phyloP scores from a whole-genome alignment of 2,113 vertebrate species.

The Bubalus kerabau region DNA sequence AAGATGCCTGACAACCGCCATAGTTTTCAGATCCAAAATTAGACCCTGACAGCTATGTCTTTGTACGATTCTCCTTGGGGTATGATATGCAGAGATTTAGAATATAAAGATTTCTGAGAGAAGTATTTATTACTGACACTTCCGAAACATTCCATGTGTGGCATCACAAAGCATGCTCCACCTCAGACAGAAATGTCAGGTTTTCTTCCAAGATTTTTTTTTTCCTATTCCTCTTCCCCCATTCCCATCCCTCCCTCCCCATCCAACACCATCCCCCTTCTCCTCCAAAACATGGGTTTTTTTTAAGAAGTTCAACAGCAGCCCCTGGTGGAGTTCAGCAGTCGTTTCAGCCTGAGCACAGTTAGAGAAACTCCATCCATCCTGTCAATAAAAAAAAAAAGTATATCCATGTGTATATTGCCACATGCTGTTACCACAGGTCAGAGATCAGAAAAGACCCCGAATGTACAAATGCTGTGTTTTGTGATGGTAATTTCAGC shows the following conservation, averaged over 20 bases:
- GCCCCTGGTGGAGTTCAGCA: conserved; percentile 78
- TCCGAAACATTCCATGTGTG: conserved; percentile 69
- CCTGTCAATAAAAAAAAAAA: conserved; percentile 52
- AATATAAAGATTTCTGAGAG: conserved; percentile 68
- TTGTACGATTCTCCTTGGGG: conserved; percentile 65
- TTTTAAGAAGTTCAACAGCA: conserved; percentile 80
- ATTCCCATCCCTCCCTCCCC: conserved; percentile 1
- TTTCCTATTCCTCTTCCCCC: conserved; percentile 4
- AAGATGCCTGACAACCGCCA: conserved; percentile 65
- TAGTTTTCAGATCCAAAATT: conserved; percentile 72
- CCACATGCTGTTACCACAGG: background rate
- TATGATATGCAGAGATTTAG: conserved; percentile 56
- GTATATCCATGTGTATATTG: background rate
- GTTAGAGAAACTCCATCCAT: background rate
- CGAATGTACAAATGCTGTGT: background rate
- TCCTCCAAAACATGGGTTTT: background rate
- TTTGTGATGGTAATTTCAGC: conserved; percentile 60
- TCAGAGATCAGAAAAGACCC: conserved; percentile 55
- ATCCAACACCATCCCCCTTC: conserved; percentile 11
- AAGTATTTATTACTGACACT: conserved; percentile 73
- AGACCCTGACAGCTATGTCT: conserved; percentile 72
- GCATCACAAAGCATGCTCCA: conserved; percentile 67
- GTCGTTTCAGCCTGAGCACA: conserved; percentile 42
- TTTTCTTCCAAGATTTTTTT: conserved; percentile 60
- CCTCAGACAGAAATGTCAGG: conserved; percentile 72